These are phyloP conservation scores for Halyomorpha halys DNA, from an alignment of 1,140 invertebrate genomes.

Conservation along the genomic window DNA sequence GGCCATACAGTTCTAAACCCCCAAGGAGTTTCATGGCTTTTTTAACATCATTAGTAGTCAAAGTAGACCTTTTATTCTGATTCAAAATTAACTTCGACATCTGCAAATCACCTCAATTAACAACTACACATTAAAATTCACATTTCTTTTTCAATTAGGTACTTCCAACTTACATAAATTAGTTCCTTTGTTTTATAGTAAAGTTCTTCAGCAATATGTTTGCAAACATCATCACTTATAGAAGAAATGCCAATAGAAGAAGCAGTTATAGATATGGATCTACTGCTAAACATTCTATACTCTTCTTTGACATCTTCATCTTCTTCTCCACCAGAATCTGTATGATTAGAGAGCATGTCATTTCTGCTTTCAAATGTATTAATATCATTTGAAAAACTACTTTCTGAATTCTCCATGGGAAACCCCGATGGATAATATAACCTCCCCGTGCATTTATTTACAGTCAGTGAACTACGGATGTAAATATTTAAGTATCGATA, in stretches of 20 bases:
- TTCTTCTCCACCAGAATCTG: not conserved
- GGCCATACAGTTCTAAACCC: conserved; percentile 22
- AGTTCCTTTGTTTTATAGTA: conserved; percentile 26
- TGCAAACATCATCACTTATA: conserved; percentile 20
- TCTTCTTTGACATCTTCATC: conserved; percentile 11
- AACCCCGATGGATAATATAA: not conserved
- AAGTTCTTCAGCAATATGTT: conserved; percentile 23
- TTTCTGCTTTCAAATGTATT: not conserved
- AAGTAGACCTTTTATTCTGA: conserved; percentile 25
- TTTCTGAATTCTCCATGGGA: conserved; percentile 1
- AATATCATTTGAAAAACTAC: not conserved
- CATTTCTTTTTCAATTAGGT: not conserved
- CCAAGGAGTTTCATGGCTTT: conserved; percentile 25
- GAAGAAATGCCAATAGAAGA: conserved; percentile 23
- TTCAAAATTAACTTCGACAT: conserved; percentile 21
- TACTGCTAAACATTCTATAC: conserved; percentile 9
- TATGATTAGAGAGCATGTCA: not conserved
- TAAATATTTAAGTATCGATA: too few species aligned
- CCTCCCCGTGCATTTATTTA: not conserved
- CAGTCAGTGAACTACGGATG: not conserved
- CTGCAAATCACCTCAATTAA: conserved; percentile 21
- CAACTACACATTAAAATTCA: not conserved
- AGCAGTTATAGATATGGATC: conserved; percentile 21
- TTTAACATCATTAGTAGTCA: conserved; percentile 27
- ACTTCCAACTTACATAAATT: conserved; percentile 23